Conservation (phyloP, 2,113 vertebrate species). For the Entomyzon cyanotis region DNA sequence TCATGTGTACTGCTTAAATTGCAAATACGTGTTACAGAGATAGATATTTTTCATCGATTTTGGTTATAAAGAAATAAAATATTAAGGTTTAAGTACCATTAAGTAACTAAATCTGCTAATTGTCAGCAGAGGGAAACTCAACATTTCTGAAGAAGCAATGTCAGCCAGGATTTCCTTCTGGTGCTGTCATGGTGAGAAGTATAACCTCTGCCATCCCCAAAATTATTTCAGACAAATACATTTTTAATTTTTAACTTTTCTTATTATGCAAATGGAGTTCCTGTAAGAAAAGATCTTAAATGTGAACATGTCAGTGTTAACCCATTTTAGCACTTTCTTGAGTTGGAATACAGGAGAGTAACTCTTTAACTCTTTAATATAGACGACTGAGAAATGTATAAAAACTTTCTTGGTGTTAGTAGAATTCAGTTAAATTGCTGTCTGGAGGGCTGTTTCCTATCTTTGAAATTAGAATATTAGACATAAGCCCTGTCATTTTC, state of each 20-base stretch:
- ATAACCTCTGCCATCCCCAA: not conserved
- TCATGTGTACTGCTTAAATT: not conserved
- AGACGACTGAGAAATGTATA: not conserved
- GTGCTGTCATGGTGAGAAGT: not conserved
- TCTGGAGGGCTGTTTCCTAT: not conserved
- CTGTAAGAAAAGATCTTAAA: not conserved
- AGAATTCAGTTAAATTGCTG: not conserved
- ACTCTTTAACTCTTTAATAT: not conserved
- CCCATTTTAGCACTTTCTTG: not conserved
- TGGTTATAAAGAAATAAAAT: not conserved
- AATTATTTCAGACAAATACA: not conserved
- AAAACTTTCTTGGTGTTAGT: not conserved
- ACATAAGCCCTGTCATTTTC: not conserved
- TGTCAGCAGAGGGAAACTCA: not conserved
- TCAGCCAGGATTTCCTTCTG: not conserved
- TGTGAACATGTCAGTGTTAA: not conserved
- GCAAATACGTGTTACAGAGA: not conserved
- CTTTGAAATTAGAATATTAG: not conserved
- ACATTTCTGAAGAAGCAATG: accelerated
- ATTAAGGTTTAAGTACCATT: not conserved
- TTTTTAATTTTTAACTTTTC: not conserved
- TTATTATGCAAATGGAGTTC: accelerated
- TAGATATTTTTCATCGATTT: not conserved
- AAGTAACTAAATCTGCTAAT: not conserved
- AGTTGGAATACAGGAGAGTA: not conserved